Evolutionary conservation across 2,113 vertebrate genomes (phyloP).

Genomic region (Macheiramphus alcinus): DNA sequence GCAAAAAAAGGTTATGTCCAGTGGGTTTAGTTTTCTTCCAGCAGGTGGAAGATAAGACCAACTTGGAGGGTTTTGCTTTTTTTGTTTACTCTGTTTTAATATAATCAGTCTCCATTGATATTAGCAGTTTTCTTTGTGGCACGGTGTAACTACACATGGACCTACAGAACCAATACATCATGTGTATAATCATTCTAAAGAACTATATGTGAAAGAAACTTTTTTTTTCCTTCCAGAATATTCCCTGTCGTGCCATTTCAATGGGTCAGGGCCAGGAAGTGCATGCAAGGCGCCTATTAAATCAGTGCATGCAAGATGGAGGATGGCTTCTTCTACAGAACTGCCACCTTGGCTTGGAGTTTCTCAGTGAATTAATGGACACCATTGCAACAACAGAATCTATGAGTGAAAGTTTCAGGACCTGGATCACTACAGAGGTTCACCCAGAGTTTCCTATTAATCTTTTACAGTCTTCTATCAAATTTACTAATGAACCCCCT

Average conservation of each 20-base stretch:
- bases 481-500: constrained; percentile 87
- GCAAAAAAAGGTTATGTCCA: neutral
- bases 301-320: constrained; percentile 78
- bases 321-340: constrained; percentile 88
- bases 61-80: neutral
- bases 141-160: neutral
- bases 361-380: constrained; percentile 82
- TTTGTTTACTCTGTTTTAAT: neutral
- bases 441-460: constrained; percentile 82
- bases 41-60: neutral
- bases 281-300: constrained; percentile 80
- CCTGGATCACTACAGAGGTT: constrained; percentile 84
- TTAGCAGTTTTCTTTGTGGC: neutral
- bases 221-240: constrained; percentile 58
- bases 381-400: constrained; percentile 65
- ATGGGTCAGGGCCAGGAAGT: constrained; percentile 88
- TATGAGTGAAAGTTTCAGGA: constrained; percentile 69
- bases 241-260: constrained; percentile 77
- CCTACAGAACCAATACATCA: neutral
- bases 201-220: neutral
- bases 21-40: neutral
- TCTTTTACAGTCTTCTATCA: constrained; percentile 83
- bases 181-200: neutral
- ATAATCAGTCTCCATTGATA: neutral
- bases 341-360: constrained; percentile 83